These are phyloP conservation scores for Chaetoderma sp. DNA, from an alignment of 2,888 invertebrate genomes.

Conservation along the genomic window DNA sequence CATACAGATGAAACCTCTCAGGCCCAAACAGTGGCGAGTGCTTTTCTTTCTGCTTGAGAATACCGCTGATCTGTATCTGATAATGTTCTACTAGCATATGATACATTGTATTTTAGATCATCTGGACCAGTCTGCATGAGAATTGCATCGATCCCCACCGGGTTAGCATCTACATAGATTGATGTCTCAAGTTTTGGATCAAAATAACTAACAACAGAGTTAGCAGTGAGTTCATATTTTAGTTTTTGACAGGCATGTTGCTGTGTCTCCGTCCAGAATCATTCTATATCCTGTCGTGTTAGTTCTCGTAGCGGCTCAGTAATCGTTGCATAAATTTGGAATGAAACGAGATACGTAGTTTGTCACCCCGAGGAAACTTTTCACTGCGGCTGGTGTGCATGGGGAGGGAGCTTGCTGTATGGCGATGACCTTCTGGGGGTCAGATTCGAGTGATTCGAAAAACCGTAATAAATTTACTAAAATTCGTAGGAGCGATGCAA, in stretches of 20 bases:
- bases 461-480: too few species aligned
- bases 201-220: neutral
- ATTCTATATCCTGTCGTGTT: neutral
- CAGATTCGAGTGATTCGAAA: too few species aligned
- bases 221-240: neutral
- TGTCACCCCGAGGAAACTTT: too few species aligned
- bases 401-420: too few species aligned
- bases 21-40: constrained; percentile 20
- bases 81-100: constrained; percentile 20
- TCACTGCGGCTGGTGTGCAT: too few species aligned
- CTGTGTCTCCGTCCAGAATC: neutral
- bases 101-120: neutral
- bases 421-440: too few species aligned
- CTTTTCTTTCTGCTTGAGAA: constrained; percentile 17
- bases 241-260: neutral
- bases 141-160: constrained; percentile 18
- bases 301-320: too few species aligned
- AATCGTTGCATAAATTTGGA: neutral
- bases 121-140: neutral
- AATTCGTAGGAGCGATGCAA: too few species aligned
- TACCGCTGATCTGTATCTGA: constrained; percentile 21
- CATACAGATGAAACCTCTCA: too few species aligned
- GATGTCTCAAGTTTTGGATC: too few species aligned
- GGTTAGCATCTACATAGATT: constrained; percentile 26
- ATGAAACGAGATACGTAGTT: neutral